Evolutionary conservation across 2,888 invertebrate genomes (phyloP).

Genomic region (Smittia sp.): DNA sequence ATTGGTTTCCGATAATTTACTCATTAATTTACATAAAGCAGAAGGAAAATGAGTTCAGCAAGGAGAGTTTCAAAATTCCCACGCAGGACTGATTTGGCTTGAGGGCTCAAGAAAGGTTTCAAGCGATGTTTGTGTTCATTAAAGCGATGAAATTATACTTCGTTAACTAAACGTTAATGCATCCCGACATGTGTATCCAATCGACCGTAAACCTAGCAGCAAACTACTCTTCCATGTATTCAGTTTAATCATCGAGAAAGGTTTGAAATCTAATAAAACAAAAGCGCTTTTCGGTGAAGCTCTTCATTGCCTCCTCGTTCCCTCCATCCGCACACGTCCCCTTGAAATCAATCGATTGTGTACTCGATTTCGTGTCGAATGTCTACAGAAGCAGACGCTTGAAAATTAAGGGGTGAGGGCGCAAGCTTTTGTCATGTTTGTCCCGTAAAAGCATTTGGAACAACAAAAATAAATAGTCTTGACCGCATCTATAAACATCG

Average conservation of each 20-base stretch:
- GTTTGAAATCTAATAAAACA: constrained; percentile 38
- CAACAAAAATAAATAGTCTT: constrained; percentile 7
- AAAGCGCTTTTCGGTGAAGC: neutral
- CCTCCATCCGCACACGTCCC: neutral
- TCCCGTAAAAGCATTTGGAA: neutral
- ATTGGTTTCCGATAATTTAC: constrained; percentile 6
- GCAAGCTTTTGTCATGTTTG: constrained; percentile 15
- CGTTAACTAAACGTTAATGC: constrained; percentile 15
- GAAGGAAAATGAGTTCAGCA: neutral
- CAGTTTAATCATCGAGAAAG: constrained; percentile 37
- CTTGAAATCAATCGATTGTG: constrained; percentile 27
- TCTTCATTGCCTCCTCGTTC: neutral
- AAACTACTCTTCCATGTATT: constrained; percentile 7
- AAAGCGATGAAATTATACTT: neutral
- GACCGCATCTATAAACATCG: constrained; percentile 39
- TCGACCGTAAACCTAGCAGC: constrained; percentile 12
- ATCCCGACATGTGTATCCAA: constrained; percentile 39
- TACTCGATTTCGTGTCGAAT: neutral
- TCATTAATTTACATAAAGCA: constrained; percentile 1
- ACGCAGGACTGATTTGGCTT: neutral
- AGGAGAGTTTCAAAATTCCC: neutral
- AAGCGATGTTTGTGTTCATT: neutral
- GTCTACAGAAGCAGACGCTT: neutral
- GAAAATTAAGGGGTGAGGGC: neutral
- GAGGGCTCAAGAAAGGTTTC: neutral